Evolutionary conservation across 2,113 vertebrate species (phyloP), one percentile per base, ranked within the genome.

Genomic region (Platycercus adscitus): DNA sequence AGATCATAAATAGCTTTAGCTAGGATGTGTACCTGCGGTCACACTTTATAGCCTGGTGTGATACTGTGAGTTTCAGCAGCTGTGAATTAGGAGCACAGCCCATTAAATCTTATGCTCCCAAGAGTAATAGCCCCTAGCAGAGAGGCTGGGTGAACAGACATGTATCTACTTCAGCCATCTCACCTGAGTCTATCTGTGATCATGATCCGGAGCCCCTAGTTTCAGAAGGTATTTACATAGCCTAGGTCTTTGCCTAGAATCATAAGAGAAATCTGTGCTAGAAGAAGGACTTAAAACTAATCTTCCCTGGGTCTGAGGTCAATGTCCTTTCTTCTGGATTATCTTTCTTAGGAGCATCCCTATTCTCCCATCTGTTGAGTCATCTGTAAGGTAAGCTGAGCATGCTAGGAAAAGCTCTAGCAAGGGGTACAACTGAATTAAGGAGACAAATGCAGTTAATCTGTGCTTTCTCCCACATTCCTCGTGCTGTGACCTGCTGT

Each of bases 251-350:
- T 31, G 81, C 71, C 79, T 77, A 47, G 77, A 82, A 72, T 28
- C 50, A 70, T 0, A 0, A 18, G 55, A 81, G 75, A 81, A 93
- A 55, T 75, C 64, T 84, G 49, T 50, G 64, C 55, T 81, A 19
- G 91, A 72, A 29, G 80, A 11, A 44, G 52, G 70, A 43, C 14
- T 93, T 88, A 31, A 66, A 91, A 46, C 64, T 94, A 81, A 93
- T 93, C 88, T 39, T 93, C 6, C 20, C 60, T 25, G 50, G 16
- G n/a, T 86, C 76, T 2, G 13, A 63, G 64, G 85, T 91, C 82
- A 90, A 90, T 46, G 52, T 91, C 72, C 84, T 94, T 91, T 91
- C 50, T 68, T 84, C 68, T 75, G 72, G 91, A 80, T 96, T 85
- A 77, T 93, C 85, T 81, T 89, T 80, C 64, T 55, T 81, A 43